Base-by-base conservation (phyloP, 2,797 vertebrate species). In the Triplophysa bombifrons region DNA sequence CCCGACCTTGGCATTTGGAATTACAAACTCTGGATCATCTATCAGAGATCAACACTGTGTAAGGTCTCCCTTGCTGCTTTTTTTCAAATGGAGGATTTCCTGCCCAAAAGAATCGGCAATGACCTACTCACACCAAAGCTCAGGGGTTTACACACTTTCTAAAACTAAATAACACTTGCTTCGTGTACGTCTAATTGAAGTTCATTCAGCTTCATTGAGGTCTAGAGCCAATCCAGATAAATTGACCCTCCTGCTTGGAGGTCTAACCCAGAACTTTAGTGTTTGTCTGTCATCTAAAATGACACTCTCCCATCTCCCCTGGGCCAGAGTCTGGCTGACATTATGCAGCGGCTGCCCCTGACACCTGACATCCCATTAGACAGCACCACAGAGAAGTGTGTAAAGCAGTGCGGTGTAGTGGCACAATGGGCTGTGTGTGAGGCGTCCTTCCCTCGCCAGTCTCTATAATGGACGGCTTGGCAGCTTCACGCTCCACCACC, bases 141-240 rank as follows among this genome's bases (percentile, higher is more conserved):
- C 46, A 78, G 67, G 79, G 65, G 46, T 80, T 84, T 82, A 84
- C 84, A 80, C 72, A 74, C 67, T 67, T 46, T 58, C 27, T 74
- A 72, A 82, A 77, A 82, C 76, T 84, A 82, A 46, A 84, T 84
- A 82, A 78, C 70, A 64, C 80, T 58, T 50, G 73, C 12, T 71
- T 84, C 80, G 82, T 84, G 58, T 71, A 69, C 70, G 60, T 77
- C 61, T 84, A 84, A 84, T 84, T 78, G 74, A 82, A 80, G 67
- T 78, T 66, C 80, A 75, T 80, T 84, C 82, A 78, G 61, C 48
- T 58, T 80, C 65, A 48, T 64, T 68, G 38, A 74, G 30, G 64
- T 60, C 76, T 44, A 72, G 63, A 76, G 72, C 65, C 69, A n/a
- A 53, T 60, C 70, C 27, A 50, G 77, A 82, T 84, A 80, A 64